Percentiles rank a stretch among this genome's conserved stretches.
Conservation (phyloP, 2,113 vertebrate species). For the Pithys albifrons region DNA sequence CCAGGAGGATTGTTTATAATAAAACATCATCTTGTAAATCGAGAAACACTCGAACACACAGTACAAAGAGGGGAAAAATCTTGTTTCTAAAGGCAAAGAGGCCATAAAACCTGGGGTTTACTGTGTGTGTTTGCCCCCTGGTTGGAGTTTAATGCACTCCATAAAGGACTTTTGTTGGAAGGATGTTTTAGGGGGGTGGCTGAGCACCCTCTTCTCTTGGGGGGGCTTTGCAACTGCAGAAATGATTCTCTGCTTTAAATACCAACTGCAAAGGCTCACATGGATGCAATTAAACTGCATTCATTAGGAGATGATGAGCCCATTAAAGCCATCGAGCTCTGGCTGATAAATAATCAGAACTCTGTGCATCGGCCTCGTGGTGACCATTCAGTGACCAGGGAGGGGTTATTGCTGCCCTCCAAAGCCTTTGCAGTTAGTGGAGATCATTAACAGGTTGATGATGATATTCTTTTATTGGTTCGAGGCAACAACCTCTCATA, state of each 20-base stretch:
- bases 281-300: constrained; percentile 14
- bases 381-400: background rate
- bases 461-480: background rate
- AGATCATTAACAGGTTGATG: background rate
- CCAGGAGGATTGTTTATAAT: background rate
- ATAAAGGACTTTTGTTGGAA: background rate
- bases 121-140: background rate
- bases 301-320: constrained; percentile 33
- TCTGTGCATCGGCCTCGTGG: background rate
- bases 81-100: background rate
- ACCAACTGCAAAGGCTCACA: background rate
- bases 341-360: constrained; percentile 48
- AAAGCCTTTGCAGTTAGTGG: background rate
- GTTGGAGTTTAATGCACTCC: background rate
- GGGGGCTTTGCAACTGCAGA: background rate
- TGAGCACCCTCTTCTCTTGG: background rate
- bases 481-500: background rate
- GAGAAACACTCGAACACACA: background rate
- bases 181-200: background rate
- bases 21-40: background rate
- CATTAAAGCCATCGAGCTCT: constrained; percentile 36
- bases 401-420: background rate
- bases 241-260: background rate
- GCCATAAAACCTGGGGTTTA: background rate
- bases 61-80: background rate